These are phyloP conservation scores for Ia io DNA, from an alignment of 2,113 vertebrate genomes.

Conservation along the genomic window DNA sequence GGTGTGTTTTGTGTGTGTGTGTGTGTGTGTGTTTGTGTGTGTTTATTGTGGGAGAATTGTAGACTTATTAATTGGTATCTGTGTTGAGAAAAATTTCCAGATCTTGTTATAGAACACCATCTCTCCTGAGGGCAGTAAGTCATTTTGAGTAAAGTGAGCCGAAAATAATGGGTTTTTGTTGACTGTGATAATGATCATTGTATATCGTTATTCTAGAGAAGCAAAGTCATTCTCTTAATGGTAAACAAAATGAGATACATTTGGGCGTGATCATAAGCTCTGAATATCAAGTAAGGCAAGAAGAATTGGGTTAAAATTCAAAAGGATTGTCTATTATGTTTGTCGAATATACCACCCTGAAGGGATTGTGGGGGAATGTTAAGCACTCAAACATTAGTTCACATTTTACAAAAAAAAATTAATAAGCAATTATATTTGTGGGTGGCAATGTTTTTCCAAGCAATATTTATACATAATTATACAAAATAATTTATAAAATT, in stretches of 20 bases:
- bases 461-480: background rate
- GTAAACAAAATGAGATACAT: conserved; percentile 54
- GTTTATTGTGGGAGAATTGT: background rate
- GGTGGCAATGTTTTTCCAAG: background rate
- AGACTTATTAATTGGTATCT: conserved; percentile 48
- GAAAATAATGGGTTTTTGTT: conserved; percentile 59
- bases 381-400: background rate
- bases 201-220: conserved; percentile 4
- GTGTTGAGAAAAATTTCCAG: conserved; percentile 48
- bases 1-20: background rate
- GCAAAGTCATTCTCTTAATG: background rate
- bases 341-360: background rate
- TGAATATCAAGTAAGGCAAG: conserved; percentile 66
- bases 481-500: background rate
- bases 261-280: background rate
- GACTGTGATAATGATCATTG: conserved; percentile 49
- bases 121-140: conserved; percentile 17
- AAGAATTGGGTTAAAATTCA: conserved; percentile 45
- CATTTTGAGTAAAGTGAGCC: conserved; percentile 48
- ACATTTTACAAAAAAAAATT: background rate
- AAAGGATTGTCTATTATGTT: conserved; percentile 33
- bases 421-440: conserved; percentile 28
- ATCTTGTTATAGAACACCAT: conserved; percentile 52
- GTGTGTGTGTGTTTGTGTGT: background rate
- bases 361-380: background rate